Base-by-base conservation (phyloP, 1,140 invertebrate genomes). In the Pristionchus pacificus region DNA sequence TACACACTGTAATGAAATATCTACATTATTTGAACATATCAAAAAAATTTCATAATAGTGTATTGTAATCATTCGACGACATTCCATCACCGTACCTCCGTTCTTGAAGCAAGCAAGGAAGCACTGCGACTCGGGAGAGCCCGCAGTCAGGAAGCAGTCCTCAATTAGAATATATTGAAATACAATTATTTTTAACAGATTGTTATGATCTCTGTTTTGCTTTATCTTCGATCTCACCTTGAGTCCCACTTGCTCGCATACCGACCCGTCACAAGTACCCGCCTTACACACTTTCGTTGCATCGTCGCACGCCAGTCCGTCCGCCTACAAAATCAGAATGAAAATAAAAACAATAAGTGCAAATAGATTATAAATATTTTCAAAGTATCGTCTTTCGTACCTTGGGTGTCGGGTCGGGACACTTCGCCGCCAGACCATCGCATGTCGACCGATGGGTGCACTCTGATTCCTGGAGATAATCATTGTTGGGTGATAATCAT, bases 141-240 rank as follows among this genome's bases (percentile, higher is more conserved):
- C 88, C 60, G 92, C 92, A 1, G 92, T 94, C n/a, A 97, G 88
- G 86, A 96, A 98, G 84, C 96, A 98, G 82, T 97, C 94, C 58
- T 49, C 6, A 49, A 49, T 10, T 19, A 49, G 38, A 19, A 49
- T 19, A 49, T 6, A 10, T 49, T 10, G 6, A 49, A 49, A 49
- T 49, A 49, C 38, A 6, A 19, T 49, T 10, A 10, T 10, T 49
- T 49, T 49, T 10, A 49, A 49, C 38, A 10, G 19, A 49, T 49
- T 49, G 6, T 6, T 49, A 10, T 19, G 6, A 49, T 19, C 38
- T 19, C 38, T n/a, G n/a, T n/a, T n/a, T n/a, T n/a, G n/a, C n/a
- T n/a, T n/a, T n/a, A n/a, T n/a, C n/a, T n/a, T n/a, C n/a, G n/a
- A n/a, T 49, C 38, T 49, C 38, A 49, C 38, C 38, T 91, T 90